phyloP scores from a whole-genome alignment of 2,113 vertebrate genomes.

The Ochotona princeps region DNA sequence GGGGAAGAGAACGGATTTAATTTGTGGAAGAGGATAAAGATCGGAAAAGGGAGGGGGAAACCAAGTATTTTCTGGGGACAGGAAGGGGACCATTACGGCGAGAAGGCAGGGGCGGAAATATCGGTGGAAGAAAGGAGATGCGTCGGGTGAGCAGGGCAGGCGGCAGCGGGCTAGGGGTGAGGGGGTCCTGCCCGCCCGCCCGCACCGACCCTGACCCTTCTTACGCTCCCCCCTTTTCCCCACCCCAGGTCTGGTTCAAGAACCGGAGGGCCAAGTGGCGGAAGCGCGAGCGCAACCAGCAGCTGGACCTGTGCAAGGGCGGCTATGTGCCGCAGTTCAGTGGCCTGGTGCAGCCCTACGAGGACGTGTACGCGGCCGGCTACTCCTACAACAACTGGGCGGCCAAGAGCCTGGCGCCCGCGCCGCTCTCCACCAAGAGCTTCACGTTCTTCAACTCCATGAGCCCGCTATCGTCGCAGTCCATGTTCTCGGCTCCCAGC shows the following conservation, averaged over 20 bases:
- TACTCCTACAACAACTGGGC: conserved; percentile 99
- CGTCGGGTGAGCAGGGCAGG: not conserved
- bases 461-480: conserved; percentile 97
- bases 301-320: conserved; percentile 99
- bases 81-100: conserved; percentile 30
- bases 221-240: not conserved
- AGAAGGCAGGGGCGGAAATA: conserved; percentile 25
- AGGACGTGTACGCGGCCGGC: conserved; percentile 97
- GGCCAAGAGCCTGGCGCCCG: conserved; percentile 95
- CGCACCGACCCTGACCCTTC: conserved; percentile 33
- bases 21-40: not conserved
- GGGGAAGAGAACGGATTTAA: conserved; percentile 23
- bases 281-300: conserved; percentile 98
- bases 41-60: not conserved
- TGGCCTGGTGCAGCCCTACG: conserved; percentile 98
- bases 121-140: not conserved
- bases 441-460: conserved; percentile 99
- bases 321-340: conserved; percentile 99
- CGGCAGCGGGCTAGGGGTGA: not conserved
- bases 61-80: not conserved
- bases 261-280: conserved; percentile 99
- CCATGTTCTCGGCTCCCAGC: conserved; percentile 97
- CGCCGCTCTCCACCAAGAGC: conserved; percentile 96
- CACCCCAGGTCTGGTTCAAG: conserved; percentile 97
- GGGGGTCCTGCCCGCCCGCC: not conserved